Evolutionary conservation across 2,888 invertebrate species (phyloP), one percentile per base, ranked within the genome.

Genomic region (Erannis defoliaria): DNA sequence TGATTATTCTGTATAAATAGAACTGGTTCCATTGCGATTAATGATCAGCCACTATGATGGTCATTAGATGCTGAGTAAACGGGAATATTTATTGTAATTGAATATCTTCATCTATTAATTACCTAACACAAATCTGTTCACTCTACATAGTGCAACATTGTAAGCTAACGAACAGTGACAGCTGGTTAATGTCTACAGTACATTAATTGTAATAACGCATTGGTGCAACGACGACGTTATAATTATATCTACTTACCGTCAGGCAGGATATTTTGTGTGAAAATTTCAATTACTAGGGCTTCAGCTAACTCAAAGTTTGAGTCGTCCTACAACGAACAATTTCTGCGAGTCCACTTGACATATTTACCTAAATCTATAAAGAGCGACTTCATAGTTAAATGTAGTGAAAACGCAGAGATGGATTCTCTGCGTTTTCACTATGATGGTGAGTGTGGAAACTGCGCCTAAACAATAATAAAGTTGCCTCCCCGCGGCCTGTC

Each of bases 121-220:
- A 14, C 37, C 14, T 50, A 50, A 38, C 70, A 76, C 74, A 74
- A 76, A 78, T 77, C 71, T 61, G 51, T 48, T 66, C 12, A 23
- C 49, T 21, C 37, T 16, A 23, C n/a, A 38, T 50, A 21, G 37
- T 19, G 29, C 37, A 45, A 46, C 55, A 46, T 19, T 46, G 29
- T 61, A 57, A 38, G 35, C 48, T 64, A 21, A 50, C 49, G 40
- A 56, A 49, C 38, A 18, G 35, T 23, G 42, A 21, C 56, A 57
- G 49, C 35, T 57, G 49, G 38, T 40, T 33, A 35, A 56, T 57
- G 50, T 57, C 57, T 26, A 21, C 48, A 26, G 45, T 21, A 55
- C 45, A 48, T 40, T 42, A 45, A 48, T 58, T 51, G 45, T 19
- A 51, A 31, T 50, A 45, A 51, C 38, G 45, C 57, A 51, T 23